Conservation (phyloP, 2,113 vertebrate genomes). For the Dinomys branickii region DNA sequence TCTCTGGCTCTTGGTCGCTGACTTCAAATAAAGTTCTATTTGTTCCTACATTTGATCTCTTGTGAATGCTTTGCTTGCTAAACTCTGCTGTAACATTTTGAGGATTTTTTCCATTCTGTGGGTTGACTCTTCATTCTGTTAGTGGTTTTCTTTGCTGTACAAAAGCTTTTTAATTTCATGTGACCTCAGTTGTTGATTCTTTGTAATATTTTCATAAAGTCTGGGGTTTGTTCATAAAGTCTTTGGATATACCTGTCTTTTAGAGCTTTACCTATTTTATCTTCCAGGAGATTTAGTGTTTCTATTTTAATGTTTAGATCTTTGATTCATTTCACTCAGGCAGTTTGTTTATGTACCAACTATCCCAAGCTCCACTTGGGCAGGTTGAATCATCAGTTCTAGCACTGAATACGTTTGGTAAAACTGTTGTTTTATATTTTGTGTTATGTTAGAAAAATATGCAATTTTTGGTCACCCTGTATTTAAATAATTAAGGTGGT, state of each 20-base stretch:
- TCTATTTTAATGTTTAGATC: not conserved
- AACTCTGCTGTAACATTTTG: too few species aligned
- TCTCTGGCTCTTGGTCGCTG: too few species aligned
- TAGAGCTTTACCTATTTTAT: not conserved
- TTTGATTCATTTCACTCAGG: not conserved
- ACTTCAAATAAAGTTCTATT: too few species aligned
- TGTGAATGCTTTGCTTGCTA: too few species aligned
- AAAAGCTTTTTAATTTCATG: not conserved
- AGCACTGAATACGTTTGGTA: not conserved
- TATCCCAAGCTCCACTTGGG: not conserved
- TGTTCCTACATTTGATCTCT: too few species aligned
- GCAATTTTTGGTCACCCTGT: too few species aligned
- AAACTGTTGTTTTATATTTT: not conserved
- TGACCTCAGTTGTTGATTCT: not conserved
- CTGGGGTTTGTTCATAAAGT: not conserved
- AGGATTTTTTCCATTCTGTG: not conserved
- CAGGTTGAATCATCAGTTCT: not conserved
- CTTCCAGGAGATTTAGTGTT: not conserved
- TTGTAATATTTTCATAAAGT: not conserved
- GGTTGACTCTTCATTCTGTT: not conserved
- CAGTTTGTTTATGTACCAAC: not conserved
- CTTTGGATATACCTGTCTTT: not conserved
- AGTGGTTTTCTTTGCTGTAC: not conserved
- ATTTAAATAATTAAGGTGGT: not conserved
- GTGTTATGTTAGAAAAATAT: not conserved